phyloP scores from a whole-genome alignment of 2,113 vertebrate genomes.

The Anolis sagrei region DNA sequence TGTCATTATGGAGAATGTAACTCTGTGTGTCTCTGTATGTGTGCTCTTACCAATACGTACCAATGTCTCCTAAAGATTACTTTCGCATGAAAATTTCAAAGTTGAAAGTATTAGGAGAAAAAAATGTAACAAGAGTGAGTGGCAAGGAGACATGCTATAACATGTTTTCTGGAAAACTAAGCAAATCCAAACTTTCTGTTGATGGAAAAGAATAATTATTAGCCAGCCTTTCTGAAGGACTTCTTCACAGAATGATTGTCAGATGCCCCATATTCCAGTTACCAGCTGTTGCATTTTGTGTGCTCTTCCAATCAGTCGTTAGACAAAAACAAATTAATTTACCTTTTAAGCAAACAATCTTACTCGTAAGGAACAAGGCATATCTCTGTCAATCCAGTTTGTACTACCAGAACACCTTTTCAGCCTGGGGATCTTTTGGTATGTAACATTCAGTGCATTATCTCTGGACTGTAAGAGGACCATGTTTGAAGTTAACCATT shows the following conservation, averaged over 20 bases:
- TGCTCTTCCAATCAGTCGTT: constrained; percentile 27
- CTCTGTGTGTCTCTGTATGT: background rate
- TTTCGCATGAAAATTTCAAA: constrained; percentile 41
- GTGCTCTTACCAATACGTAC: background rate
- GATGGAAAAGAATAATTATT: constrained; percentile 58
- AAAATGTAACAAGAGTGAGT: constrained; percentile 43
- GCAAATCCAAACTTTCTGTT: constrained; percentile 69
- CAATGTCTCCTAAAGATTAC: constrained; percentile 41
- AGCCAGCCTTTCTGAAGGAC: constrained; percentile 26
- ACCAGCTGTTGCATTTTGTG: constrained; percentile 18
- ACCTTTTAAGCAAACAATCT: constrained; percentile 36
- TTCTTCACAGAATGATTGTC: constrained; percentile 33
- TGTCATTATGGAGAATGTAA: constrained; percentile 26
- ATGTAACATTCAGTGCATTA: constrained; percentile 1
- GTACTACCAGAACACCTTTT: constrained; percentile 8
- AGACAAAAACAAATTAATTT: constrained; percentile 38
- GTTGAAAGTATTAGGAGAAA: constrained; percentile 31
- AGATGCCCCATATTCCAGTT: constrained; percentile 51
- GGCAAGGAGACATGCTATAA: constrained; percentile 68
- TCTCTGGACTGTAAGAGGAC: background rate
- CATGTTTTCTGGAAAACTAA: constrained; percentile 70
- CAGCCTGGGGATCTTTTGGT: background rate
- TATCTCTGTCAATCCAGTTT: constrained; percentile 10
- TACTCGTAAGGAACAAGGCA: background rate
- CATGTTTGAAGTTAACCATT: constrained; percentile 1